Evolutionary conservation across 2,113 vertebrate genomes (phyloP), one percentile per base, ranked within the genome.

Genomic region (Anoura caudifer): DNA sequence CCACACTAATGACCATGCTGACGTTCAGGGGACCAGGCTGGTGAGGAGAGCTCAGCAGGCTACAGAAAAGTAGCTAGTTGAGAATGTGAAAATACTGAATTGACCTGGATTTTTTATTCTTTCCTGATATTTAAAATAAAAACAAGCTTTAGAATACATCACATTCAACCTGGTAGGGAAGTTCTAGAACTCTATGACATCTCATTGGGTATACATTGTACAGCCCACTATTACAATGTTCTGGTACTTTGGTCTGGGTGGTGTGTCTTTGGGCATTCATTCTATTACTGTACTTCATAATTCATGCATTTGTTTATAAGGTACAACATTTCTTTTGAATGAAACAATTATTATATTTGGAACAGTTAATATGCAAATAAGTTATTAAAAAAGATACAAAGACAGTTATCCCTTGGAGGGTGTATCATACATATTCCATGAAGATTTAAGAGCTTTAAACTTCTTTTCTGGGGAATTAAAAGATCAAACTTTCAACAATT

Each of bases 21-120:
- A n/a, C 31, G 28, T 81, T 45, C 59, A 31, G 26, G 13, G 8
- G 6, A 11, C 36, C 3, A 13, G 77, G 33, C 12, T 54, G 15
- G 70, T 5, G 47, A n/a, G 69, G 43, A 15, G 20, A 67, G 3
- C 41, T 75, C 50, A 67, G 70, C 2, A 70, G 63, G 79, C 12
- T 15, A 26, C 7, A 24, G 45, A 7, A 84, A 7, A 85, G 2
- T 3, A 16, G 31, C n/a, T 94, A 33, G 9, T 54, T 61, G 88
- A 83, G 52, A 70, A 93, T 65, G 10, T 54, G 43, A 77, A 77
- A 88, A 50, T 82, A 33, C 2, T 70, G 63, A 83, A 43, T 9
- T 76, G 45, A 90, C 38, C 85, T 81, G 61, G 50, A 54, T 65
- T 59, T 92, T 91, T 94, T 69, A 91, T 93, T 89, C 63, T 67